Conservation (phyloP, 2,113 vertebrate genomes). For the Rhegmatorhina hoffmannsi region DNA sequence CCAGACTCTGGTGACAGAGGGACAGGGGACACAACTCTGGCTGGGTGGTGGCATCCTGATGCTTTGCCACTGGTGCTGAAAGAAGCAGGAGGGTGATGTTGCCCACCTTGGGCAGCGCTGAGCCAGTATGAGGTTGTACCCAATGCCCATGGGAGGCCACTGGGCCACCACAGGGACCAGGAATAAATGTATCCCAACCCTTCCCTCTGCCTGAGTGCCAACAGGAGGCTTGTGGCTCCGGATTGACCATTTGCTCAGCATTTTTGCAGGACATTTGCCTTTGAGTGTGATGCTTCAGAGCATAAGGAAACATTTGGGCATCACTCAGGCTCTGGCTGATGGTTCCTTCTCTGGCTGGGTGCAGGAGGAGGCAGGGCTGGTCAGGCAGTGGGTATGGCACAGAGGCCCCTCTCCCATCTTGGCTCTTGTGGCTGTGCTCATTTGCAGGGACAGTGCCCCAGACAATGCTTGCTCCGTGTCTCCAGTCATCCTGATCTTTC, state of each 20-base stretch:
- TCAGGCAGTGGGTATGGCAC: neutral
- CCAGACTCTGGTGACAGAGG: neutral
- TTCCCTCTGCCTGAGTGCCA: neutral
- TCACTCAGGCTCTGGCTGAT: neutral
- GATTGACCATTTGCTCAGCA: neutral
- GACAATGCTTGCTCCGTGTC: neutral
- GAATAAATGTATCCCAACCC: neutral
- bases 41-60: neutral
- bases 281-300: neutral
- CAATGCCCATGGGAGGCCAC: neutral
- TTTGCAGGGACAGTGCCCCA: neutral
- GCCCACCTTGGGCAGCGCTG: accelerated
- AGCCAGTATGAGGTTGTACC: neutral
- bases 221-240: neutral
- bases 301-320: neutral
- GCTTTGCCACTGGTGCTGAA: neutral
- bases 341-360: neutral
- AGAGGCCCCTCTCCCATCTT: neutral
- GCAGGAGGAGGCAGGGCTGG: neutral
- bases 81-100: neutral
- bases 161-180: accelerated
- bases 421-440: accelerated
- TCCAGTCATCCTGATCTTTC: neutral
- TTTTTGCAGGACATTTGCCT: neutral
- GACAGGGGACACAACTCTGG: neutral